Evolutionary conservation across 2,888 invertebrate genomes (phyloP).

Genomic region (Acronicta aceris): DNA sequence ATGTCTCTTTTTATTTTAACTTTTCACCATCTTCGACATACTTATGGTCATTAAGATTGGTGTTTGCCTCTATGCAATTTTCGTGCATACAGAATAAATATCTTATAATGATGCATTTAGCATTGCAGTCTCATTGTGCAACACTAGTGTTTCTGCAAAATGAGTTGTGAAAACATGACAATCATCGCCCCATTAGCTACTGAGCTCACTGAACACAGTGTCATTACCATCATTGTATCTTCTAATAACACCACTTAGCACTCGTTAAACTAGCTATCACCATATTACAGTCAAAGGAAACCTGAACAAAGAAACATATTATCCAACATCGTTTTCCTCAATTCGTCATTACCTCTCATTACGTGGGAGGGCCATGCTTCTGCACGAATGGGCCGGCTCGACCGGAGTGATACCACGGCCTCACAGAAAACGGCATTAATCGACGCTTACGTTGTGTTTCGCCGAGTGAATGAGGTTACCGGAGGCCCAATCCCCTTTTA

Average conservation of each 20-base stretch:
- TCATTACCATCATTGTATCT: conserved; percentile 39
- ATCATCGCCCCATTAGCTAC: conserved; percentile 41
- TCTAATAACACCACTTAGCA: conserved; percentile 43
- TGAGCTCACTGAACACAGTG: conserved; percentile 35
- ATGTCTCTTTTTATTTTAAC: background rate
- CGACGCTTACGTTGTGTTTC: too few species aligned
- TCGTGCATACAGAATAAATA: background rate
- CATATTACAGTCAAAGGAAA: conserved; percentile 41
- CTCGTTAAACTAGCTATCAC: conserved; percentile 45
- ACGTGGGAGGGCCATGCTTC: too few species aligned
- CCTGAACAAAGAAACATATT: conserved; percentile 37
- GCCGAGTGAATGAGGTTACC: too few species aligned
- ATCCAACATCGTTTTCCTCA: conserved; percentile 31
- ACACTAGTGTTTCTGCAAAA: conserved; percentile 26
- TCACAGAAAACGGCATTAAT: too few species aligned
- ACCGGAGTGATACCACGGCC: too few species aligned
- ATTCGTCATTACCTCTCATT: conserved; percentile 41
- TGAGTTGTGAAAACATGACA: conserved; percentile 37
- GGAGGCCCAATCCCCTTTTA: too few species aligned
- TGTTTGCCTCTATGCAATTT: background rate
- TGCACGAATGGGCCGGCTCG: too few species aligned
- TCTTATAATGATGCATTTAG: conserved; percentile 2
- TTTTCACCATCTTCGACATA: background rate
- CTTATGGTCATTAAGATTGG: background rate
- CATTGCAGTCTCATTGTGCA: conserved; percentile 24